phyloP scores from a whole-genome alignment of 2,113 vertebrate genomes.

The Emydocephalus ijimae region DNA sequence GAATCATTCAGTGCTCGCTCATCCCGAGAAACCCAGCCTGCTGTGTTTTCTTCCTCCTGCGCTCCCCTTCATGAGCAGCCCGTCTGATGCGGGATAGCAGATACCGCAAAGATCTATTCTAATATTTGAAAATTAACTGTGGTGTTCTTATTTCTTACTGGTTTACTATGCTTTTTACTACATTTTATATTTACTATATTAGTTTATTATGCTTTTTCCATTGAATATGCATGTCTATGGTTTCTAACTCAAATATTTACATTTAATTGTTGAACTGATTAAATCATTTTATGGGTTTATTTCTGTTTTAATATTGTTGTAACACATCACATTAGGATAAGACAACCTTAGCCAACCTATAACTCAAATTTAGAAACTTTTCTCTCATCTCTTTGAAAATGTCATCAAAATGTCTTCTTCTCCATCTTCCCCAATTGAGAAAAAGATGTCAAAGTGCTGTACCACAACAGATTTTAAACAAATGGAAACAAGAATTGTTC shows the following conservation, averaged over 20 bases:
- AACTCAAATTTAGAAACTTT: neutral
- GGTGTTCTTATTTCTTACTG: neutral
- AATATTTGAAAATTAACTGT: neutral
- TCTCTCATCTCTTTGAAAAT: neutral
- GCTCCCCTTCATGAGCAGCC: no score
- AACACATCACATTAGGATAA: neutral
- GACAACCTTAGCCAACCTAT: neutral
- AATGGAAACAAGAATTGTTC: neutral
- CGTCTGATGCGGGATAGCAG: no score
- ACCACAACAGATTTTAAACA: neutral
- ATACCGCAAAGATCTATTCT: no score
- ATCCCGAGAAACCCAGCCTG: no score
- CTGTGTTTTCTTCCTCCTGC: no score
- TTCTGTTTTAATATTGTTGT: neutral
- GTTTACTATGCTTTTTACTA: neutral
- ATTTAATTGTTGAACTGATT: neutral
- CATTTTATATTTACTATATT: no score
- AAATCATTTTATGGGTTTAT: neutral
- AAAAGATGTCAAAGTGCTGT: neutral
- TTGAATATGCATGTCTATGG: neutral
- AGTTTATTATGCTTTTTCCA: neutral
- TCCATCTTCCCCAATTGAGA: neutral
- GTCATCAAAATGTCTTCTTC: neutral
- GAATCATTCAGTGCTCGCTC: no score
- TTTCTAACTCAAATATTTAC: neutral